Base-by-base conservation (phyloP, 2,797 vertebrate species). In the Cuniculus paca region DNA sequence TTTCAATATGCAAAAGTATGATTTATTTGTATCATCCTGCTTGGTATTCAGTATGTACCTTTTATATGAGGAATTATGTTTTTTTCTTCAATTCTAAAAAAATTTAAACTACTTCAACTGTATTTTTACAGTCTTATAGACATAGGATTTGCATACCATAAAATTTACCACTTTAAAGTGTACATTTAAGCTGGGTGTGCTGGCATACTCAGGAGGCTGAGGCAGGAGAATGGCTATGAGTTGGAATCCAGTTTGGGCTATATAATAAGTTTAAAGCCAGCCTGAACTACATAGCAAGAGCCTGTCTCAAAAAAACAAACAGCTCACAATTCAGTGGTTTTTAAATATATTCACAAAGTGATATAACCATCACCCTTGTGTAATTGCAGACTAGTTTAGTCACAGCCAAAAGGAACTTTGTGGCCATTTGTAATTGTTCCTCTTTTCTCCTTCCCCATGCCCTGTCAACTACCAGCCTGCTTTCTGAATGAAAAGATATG, bases 1-100 rank as follows among this genome's bases (percentile, higher is more conserved):
- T 31, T 93, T 96, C 52, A 56, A 0, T 70, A 26, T n/a, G 8
- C 48, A 45, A 77, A 45, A 22, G 48, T 82, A 5, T 56, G 58
- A 68, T 70, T 65, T 83, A 58, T 74, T 65, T 85, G 31, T 84
- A 50, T 78, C 68, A 70, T 79, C 52, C 50, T 78, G 42, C 39
- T 50, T 79, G 20, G 63, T 72, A 83, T 61, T 91, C 31, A 77
- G 31, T 6, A 22, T 77, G 52, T 28, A 60, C 34, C 16, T 96
- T 91, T 91, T 81, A 63, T n/a, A 83, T 50, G 12, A 72, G 26
- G 14, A 72, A 4, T 91, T 26, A 77, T 68, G 50, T 88, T 61
- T 61, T 61, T 94, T 88, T 48, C 36, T 52, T 83, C 24, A 84
- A 19, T 78, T 88, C 78, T 58, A 94, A 63, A 61, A 68, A 61